A percentile compares a stretch with the other conserved stretches of the same genome.
phyloP scores from a whole-genome alignment of 1,140 invertebrate species.

The Mercenaria mercenaria region DNA sequence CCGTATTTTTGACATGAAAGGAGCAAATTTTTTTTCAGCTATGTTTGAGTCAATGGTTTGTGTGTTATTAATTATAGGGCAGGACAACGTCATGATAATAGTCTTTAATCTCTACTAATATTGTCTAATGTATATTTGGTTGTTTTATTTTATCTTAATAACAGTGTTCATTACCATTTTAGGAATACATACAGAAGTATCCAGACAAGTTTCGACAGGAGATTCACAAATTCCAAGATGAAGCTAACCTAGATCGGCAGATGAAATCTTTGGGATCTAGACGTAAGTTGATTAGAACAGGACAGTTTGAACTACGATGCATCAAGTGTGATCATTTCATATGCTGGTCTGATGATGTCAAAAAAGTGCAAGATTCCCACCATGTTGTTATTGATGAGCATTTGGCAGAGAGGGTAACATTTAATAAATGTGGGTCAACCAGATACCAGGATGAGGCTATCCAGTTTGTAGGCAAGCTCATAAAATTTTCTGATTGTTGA shows the following conservation, averaged over 20 bases:
- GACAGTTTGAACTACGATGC: constrained; percentile 68
- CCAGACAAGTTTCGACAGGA: constrained; percentile 36
- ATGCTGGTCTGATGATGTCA: constrained; percentile 66
- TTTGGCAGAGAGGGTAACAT: constrained; percentile 54
- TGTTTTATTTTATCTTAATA: no score
- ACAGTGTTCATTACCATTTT: background rate
- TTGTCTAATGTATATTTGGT: no score
- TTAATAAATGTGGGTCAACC: background rate
- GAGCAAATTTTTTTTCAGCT: no score
- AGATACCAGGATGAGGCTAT: constrained; percentile 38
- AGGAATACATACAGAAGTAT: constrained; percentile 43
- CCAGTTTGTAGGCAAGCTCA: constrained; percentile 69
- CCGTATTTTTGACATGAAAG: no score
- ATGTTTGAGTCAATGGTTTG: no score
- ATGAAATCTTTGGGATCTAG: constrained; percentile 35
- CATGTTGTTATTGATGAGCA: constrained; percentile 67
- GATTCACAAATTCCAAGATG: constrained; percentile 67
- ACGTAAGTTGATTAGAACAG: constrained; percentile 48
- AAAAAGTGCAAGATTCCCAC: constrained; percentile 67
- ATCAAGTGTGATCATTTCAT: constrained; percentile 69
- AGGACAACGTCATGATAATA: no score
- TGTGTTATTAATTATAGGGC: no score
- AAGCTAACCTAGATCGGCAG: constrained; percentile 68
- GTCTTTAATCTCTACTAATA: no score
- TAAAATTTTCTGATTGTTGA: constrained; percentile 68